phyloP scores from a whole-genome alignment of 1,140 invertebrate genomes.

The Platorchestia sp. region DNA sequence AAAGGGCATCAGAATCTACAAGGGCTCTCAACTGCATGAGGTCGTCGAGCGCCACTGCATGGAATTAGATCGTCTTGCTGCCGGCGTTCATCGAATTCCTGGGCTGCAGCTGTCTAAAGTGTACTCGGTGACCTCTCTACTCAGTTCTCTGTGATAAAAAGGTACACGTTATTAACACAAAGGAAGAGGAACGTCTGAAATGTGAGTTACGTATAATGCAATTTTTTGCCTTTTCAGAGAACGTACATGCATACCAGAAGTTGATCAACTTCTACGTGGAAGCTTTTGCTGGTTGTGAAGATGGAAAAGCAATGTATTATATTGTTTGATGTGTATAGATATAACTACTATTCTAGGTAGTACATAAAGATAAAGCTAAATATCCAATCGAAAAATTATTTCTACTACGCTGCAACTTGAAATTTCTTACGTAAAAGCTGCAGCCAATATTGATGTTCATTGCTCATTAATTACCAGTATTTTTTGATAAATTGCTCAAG shows the following conservation, averaged over 20 bases:
- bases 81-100: background rate
- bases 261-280: no score
- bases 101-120: background rate
- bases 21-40: background rate
- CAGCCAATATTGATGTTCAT: no score
- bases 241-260: no score
- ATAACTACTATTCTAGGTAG: no score
- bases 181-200: background rate
- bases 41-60: background rate
- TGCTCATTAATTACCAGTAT: no score
- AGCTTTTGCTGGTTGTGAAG: no score
- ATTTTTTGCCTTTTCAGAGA: no score
- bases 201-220: background rate
- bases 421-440: background rate
- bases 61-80: background rate
- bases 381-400: no score
- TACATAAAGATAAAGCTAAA: no score
- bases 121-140: background rate
- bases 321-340: no score
- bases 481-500: no score
- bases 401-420: background rate
- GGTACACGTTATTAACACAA: background rate
- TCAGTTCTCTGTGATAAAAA: background rate
- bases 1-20: background rate
- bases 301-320: no score